Percentiles rank a stretch among this genome's conserved stretches.
phyloP scores from a whole-genome alignment of 2,888 invertebrate species.

The Leptinotarsa tumamoca region DNA sequence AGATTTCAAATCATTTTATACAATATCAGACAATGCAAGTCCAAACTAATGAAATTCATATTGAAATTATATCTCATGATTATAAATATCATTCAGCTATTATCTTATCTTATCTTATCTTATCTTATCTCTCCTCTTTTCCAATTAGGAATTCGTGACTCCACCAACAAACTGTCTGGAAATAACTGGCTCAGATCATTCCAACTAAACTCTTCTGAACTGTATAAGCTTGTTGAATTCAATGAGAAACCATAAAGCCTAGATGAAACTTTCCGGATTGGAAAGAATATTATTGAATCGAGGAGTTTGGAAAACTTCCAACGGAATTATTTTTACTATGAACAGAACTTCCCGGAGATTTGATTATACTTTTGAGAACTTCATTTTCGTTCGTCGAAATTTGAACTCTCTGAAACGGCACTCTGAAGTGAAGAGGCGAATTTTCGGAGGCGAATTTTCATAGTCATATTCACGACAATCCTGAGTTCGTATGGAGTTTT shows the following conservation, averaged over 20 bases:
- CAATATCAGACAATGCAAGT: too few species aligned
- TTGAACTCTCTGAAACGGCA: not conserved
- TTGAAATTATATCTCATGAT: too few species aligned
- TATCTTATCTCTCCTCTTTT: too few species aligned
- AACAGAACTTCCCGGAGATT: conserved; percentile 18
- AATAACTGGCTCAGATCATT: not conserved
- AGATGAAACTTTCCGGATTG: conserved; percentile 23
- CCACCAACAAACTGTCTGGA: conserved; percentile 4
- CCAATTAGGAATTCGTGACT: not conserved
- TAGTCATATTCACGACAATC: too few species aligned
- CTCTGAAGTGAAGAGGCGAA: not conserved
- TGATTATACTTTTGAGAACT: conserved; percentile 18
- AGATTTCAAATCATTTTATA: too few species aligned
- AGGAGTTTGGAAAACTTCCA: conserved; percentile 15
- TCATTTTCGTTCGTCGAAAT: conserved; percentile 22
- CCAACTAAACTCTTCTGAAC: not conserved
- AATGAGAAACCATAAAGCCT: conserved; percentile 15
- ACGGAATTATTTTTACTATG: conserved; percentile 20
- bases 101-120: too few species aligned
- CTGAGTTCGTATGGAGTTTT: not conserved
- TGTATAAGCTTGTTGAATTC: conserved; percentile 29
- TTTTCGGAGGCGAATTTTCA: too few species aligned
- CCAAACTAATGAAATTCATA: too few species aligned
- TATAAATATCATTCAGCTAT: too few species aligned
- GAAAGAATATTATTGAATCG: conserved; percentile 32